Evolutionary conservation across 1,140 invertebrate species (phyloP).

Genomic region (Chymomyza costata): DNA sequence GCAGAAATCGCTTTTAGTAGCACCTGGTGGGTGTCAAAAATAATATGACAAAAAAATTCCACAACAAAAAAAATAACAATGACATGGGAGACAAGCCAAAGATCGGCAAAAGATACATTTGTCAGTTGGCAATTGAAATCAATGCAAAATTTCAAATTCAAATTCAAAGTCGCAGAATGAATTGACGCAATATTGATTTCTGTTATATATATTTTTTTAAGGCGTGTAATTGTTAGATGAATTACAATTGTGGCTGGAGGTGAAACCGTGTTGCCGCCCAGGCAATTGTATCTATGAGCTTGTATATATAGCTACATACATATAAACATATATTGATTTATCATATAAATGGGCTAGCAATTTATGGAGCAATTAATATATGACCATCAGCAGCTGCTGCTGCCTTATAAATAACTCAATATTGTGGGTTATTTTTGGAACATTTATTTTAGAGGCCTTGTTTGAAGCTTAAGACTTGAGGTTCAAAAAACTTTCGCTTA

Average conservation of each 20-base stretch:
- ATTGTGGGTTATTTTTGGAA: slow-evolving; percentile 43
- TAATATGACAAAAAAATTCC: slow-evolving; percentile 53
- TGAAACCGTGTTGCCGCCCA: slow-evolving; percentile 8
- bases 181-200: no score
- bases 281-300: slow-evolving; percentile 7
- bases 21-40: slow-evolving; percentile 49
- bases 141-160: slow-evolving; percentile 47
- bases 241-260: slow-evolving; percentile 17
- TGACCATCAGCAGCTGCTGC: slow-evolving; percentile 26
- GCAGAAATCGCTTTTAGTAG: slow-evolving; percentile 31
- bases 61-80: no score
- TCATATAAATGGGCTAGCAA: slow-evolving; percentile 33
- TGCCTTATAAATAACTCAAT: slow-evolving; percentile 30
- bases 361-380: slow-evolving; percentile 29
- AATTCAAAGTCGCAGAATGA: no score
- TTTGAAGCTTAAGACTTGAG: slow-evolving; percentile 22
- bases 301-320: slow-evolving; percentile 1
- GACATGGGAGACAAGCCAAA: no score
- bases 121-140: slow-evolving; percentile 38
- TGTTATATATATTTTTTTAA: slow-evolving; percentile 16
- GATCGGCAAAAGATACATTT: no score
- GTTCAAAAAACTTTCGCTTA: slow-evolving; percentile 70
- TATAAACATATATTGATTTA: slow-evolving; percentile 45
- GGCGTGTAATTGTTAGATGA: slow-evolving; percentile 45
- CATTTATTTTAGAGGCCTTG: no score